phyloP scores from a whole-genome alignment of 1,140 invertebrate genomes.

The Colletes gigas region DNA sequence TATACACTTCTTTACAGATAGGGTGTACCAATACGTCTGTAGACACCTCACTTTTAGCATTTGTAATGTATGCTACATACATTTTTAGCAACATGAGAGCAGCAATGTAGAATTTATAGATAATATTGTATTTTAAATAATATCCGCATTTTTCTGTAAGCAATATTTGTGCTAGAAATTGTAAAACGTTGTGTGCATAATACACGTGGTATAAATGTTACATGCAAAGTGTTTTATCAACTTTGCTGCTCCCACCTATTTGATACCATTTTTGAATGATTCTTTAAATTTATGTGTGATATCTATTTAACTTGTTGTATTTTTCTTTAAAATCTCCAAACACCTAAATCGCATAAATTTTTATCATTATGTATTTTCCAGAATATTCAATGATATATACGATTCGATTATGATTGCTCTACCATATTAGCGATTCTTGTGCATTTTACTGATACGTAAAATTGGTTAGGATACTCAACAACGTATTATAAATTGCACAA shows the following conservation, averaged over 20 bases:
- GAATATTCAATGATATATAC: not conserved
- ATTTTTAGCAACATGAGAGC: conserved; percentile 13
- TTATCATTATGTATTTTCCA: conserved; percentile 2
- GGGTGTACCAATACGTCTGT: conserved; percentile 63
- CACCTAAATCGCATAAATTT: not conserved
- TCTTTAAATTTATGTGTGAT: not conserved
- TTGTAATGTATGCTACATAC: not conserved
- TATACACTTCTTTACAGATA: conserved; percentile 41
- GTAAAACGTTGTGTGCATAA: not conserved
- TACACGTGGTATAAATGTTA: conserved; percentile 21
- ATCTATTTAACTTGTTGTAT: not conserved
- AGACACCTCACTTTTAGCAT: conserved; percentile 39
- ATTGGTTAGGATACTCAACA: not conserved
- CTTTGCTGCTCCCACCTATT: not conserved
- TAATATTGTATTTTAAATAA: not conserved
- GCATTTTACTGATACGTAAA: conserved; percentile 23
- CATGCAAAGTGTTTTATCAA: conserved; percentile 13
- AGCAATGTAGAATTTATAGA: conserved; percentile 6
- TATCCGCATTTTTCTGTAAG: not conserved
- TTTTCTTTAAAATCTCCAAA: not conserved
- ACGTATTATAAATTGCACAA: conserved; percentile 48
- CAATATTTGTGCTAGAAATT: not conserved
- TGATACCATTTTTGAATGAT: not conserved
- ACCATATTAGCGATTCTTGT: not conserved
- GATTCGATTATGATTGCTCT: not conserved